Base-by-base conservation (phyloP, 1,140 invertebrate species). In the Parasteatoda tepidariorum region DNA sequence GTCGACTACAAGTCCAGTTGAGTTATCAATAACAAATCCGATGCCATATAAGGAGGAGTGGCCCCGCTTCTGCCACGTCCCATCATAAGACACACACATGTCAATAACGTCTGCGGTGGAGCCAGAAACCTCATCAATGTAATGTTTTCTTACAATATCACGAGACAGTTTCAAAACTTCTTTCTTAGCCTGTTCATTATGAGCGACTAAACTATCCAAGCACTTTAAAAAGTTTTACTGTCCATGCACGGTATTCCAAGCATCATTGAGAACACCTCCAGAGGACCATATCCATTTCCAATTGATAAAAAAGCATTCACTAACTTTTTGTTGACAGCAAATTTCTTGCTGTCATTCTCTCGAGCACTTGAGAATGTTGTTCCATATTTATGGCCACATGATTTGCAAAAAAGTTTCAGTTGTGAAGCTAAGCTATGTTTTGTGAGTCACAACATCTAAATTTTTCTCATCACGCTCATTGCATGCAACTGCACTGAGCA, bases 51-150 rank as follows among this genome's bases (percentile, higher is more conserved):
- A 2, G 3, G 57, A 84, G 15, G 62, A 79, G 55, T 41, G 61
- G n/a, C 84, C 84, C 13, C 74, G 38, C 55, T 73, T 76, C 3
- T 84, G 81, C 82, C 84, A 85, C n/a, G 82, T 84, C 2, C 84
- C 84, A 64, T 85, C 82, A 78, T 73, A 85, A 0, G 33, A 38
- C 11, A 85, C 84, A 75, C 57, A 59, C 15, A 59, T 26, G 24
- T 59, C 57, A 22, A 59, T 59, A 2, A 59, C 18, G 9, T 48
- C 18, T 48, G 9, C 4, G 5, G 5, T 48, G 4, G 0, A 4
- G 9, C 9, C 9, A 4, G 9, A 13, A 13, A 4, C 1, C 9
- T 48, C 18, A 4, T 48, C 9, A 13, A 13, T 48, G 1, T 13
- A 9, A 48, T n/a, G n/a, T n/a, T n/a, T n/a, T n/a, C n/a, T n/a